Conservation (phyloP, 2,797 vertebrate genomes). For the Eulemur mongoz region DNA sequence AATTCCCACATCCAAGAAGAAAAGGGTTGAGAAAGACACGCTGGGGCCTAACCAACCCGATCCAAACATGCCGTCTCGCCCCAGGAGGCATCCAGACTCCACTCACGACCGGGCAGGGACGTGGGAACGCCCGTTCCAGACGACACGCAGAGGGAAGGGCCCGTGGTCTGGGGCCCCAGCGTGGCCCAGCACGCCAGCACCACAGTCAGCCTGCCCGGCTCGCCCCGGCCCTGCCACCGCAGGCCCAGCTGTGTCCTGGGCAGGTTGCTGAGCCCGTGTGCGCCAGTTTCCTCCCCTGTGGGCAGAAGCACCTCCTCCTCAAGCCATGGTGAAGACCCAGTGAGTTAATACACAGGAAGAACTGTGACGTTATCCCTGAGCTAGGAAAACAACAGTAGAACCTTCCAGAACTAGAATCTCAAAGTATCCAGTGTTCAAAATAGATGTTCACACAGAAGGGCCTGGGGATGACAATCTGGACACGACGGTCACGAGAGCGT, state of each 20-base stretch:
- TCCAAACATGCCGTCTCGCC: too few species aligned
- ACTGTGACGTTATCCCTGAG: rapidly evolving
- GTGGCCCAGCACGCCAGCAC: neutral
- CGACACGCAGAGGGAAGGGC: neutral
- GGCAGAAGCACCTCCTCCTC: neutral
- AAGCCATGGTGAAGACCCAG: neutral
- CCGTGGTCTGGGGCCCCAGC: neutral
- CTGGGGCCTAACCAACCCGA: rapidly evolving
- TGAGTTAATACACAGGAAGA: neutral
- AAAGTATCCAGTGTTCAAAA: neutral
- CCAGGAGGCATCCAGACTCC: neutral
- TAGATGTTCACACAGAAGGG: neutral
- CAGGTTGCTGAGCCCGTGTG: neutral
- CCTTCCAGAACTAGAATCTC: neutral
- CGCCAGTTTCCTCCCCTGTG: neutral
- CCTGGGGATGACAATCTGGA: neutral
- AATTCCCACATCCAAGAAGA: neutral
- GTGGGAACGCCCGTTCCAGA: neutral
- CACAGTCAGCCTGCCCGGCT: neutral
- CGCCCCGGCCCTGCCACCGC: neutral
- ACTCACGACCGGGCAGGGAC: rapidly evolving
- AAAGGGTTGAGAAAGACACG: neutral
- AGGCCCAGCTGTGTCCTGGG: too few species aligned
- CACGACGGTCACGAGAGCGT: too few species aligned
- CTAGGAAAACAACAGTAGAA: neutral